phyloP scores from a whole-genome alignment of 2,888 invertebrate genomes.

The Nemotelus pantherinus region DNA sequence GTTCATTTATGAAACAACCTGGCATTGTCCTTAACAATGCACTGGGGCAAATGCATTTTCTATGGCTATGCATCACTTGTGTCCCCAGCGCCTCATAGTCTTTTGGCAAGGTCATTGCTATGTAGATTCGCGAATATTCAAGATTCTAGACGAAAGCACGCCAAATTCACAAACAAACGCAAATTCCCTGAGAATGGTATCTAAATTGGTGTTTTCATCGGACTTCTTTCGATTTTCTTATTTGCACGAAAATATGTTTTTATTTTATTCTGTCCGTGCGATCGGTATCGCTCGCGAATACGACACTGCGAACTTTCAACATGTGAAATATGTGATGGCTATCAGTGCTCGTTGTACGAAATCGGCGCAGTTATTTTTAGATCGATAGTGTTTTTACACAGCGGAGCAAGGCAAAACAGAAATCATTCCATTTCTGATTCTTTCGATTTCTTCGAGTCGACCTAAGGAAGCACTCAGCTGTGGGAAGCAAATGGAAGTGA shows the following conservation, averaged over 20 bases:
- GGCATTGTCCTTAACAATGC: conserved; percentile 26
- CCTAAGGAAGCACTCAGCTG: no score
- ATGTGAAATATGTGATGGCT: background rate
- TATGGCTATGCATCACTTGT: conserved; percentile 3
- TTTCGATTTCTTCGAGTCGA: background rate
- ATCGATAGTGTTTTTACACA: background rate
- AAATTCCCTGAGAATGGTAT: conserved; percentile 5
- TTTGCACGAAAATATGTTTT: background rate
- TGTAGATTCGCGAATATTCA: background rate
- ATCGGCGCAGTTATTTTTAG: conserved; percentile 31
- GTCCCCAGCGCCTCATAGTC: background rate
- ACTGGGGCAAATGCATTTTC: conserved; percentile 1
- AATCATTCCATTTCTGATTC: conserved; percentile 16
- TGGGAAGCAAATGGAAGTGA: no score
- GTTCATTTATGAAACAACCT: background rate
- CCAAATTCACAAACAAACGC: background rate
- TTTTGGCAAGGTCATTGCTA: conserved; percentile 33
- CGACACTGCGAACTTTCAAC: no score
- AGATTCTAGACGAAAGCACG: no score
- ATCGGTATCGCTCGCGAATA: background rate
- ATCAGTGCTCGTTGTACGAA: conserved; percentile 22
- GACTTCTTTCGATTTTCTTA: conserved; percentile 5
- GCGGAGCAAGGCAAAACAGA: background rate
- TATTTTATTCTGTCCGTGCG: conserved; percentile 2
- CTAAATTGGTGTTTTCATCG: conserved; percentile 17